Evolutionary conservation across 2,888 invertebrate species (phyloP).

Genomic region (Hirudinaria manillensis): DNA sequence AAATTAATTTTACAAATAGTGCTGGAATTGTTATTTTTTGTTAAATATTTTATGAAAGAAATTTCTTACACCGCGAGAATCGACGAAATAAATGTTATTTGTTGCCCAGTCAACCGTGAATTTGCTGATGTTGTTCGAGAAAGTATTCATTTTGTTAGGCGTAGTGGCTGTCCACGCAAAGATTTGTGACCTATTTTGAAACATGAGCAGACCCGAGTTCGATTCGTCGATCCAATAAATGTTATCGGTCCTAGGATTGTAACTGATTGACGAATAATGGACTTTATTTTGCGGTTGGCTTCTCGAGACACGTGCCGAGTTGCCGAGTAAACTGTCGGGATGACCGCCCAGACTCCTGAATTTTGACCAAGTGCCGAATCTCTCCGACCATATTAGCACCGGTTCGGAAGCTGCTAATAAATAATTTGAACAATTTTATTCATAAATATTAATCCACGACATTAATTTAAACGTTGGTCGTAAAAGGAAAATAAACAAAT

Average conservation of each 20-base stretch:
- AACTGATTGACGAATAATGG: background rate
- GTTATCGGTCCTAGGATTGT: background rate
- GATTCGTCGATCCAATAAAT: constrained; percentile 7
- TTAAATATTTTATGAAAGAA: background rate
- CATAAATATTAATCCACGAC: background rate
- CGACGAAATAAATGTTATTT: constrained; percentile 5
- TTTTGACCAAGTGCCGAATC: background rate
- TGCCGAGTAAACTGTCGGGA: background rate
- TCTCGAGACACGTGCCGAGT: background rate
- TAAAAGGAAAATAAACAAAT: too few relatives aligned
- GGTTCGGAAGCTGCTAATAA: background rate
- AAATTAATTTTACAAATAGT: background rate
- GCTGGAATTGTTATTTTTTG: background rate
- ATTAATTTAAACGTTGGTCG: background rate
- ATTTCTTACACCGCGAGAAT: background rate
- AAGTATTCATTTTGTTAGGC: background rate
- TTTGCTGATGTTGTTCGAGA: background rate
- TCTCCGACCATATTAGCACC: background rate
- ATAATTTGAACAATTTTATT: background rate
- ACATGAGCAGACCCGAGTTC: background rate
- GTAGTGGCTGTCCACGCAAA: background rate
- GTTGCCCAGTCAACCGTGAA: constrained; percentile 10
- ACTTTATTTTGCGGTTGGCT: background rate
- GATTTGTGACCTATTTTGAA: background rate
- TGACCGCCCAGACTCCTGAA: background rate